phyloP scores from a whole-genome alignment of 2,797 vertebrate genomes.

The Champsocephalus esox region DNA sequence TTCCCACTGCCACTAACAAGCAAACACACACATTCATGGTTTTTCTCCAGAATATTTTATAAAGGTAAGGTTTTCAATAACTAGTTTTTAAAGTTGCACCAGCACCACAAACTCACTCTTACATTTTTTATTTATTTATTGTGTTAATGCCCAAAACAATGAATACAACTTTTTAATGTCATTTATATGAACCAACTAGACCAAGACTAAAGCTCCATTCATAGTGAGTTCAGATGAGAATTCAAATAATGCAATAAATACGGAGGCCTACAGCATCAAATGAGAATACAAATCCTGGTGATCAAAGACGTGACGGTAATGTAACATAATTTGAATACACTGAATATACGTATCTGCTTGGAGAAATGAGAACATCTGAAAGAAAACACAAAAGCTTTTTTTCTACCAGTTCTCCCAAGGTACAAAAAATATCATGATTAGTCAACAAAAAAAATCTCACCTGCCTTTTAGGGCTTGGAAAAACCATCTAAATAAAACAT shows the following conservation, averaged over 20 bases:
- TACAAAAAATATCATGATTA: too few species aligned
- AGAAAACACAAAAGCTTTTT: too few species aligned
- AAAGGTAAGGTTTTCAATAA: neutral
- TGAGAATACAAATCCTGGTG: too few species aligned
- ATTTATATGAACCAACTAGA: neutral
- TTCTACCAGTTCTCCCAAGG: too few species aligned
- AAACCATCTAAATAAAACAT: neutral
- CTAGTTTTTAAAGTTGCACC: neutral
- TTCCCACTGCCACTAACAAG: conserved; percentile 72
- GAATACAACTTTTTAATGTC: neutral
- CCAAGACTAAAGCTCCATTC: neutral
- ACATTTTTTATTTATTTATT: neutral
- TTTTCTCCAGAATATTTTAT: neutral
- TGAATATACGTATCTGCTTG: too few species aligned
- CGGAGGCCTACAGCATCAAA: too few species aligned
- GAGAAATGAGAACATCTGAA: too few species aligned
- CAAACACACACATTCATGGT: conserved; percentile 19
- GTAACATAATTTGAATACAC: too few species aligned
- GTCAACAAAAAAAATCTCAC: too few species aligned
- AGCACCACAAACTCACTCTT: neutral
- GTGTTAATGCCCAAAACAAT: neutral
- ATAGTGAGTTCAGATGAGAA: neutral
- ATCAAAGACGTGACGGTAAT: too few species aligned
- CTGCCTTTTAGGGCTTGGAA: neutral
- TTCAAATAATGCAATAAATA: neutral